Base-by-base conservation (phyloP, 1,140 invertebrate species). In the Hestina assimilis region DNA sequence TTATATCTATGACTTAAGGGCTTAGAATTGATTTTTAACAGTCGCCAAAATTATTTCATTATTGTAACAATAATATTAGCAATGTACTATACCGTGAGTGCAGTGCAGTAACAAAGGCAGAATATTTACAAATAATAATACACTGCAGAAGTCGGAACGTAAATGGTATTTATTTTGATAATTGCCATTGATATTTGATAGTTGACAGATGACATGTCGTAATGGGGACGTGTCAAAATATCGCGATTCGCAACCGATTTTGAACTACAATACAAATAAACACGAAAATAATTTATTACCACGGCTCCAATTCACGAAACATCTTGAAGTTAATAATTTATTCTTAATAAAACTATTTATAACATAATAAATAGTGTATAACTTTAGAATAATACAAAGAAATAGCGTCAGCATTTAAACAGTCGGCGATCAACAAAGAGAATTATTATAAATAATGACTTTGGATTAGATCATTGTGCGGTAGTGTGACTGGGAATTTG, bases 201-300 rank as follows among this genome's bases (percentile, higher is more conserved):
- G n/a, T n/a, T n/a, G n/a, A n/a, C n/a, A n/a, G n/a, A n/a, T n/a
- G n/a, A 50, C 33, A 62, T 62, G 17, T 40, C 17, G 15, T 26
- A 46, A 63, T 38, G 26, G 23, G 53, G 54, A 57, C 59, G 64
- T 59, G 57, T 53, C 55, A 54, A 53, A 68, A 57, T 31, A 58
- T 8, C 15, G 43, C 31, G 47, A 56, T 31, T 19, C 53, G 53
- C 26, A 40, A 40, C 35, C 24, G 24, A 40, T 47, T 9, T 40
- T 35, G 17, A 46, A 17, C 15, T 28, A 7, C 2, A n/a, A n/a
- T n/a, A 14, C 31, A 40, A 41, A 47, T 54, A 55, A 24, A 20
- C 15, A 47, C 8, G 9, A 40, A 26, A 40, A 40, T n/a, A n/a
- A 38, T 17, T 15, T 14, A 35, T n/a, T 11, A 17, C 2, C 9